phyloP scores from a whole-genome alignment of 53 echinoderm and acorn worm genomes.

The Holothuria scabra region DNA sequence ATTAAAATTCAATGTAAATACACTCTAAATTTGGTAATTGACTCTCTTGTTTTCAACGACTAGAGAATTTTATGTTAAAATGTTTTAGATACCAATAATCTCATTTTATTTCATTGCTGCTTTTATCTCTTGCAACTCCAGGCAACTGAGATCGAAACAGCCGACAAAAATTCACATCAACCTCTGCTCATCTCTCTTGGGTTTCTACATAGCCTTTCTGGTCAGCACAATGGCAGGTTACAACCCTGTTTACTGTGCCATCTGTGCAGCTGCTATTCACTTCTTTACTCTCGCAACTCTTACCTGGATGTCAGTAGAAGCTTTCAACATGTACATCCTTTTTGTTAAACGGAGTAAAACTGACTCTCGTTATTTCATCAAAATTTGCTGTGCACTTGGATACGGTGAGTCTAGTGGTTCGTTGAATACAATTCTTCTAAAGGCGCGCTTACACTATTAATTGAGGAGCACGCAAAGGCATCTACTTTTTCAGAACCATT shows the following conservation, averaged over 20 bases:
- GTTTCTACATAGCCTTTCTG: conserved; percentile 69
- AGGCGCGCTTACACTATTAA: too few species aligned
- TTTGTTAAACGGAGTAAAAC: conserved; percentile 55
- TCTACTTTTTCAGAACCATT: too few species aligned
- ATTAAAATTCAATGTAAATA: too few species aligned
- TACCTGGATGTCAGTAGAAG: conserved; percentile 76
- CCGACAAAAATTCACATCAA: conserved; percentile 68
- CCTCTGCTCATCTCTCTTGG: conserved; percentile 63
- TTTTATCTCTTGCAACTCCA: background rate
- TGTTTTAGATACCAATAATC: too few species aligned
- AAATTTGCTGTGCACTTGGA: conserved; percentile 38
- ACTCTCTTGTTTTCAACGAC: too few species aligned
- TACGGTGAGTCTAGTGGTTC: conserved; percentile 84
- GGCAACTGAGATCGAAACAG: conserved; percentile 30
- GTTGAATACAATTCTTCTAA: too few species aligned
- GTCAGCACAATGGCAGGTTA: conserved; percentile 52
- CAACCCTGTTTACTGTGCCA: conserved; percentile 43
- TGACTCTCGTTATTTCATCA: conserved; percentile 43
- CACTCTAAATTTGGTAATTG: too few species aligned
- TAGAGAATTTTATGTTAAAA: too few species aligned
- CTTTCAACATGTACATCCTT: conserved; percentile 71
- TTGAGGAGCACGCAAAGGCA: too few species aligned
- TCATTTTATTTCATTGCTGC: too few species aligned
- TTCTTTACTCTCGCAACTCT: conserved; percentile 74
- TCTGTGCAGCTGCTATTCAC: conserved; percentile 66